Evolutionary conservation across 2,113 vertebrate genomes (phyloP).

Genomic region (Limanda limanda): DNA sequence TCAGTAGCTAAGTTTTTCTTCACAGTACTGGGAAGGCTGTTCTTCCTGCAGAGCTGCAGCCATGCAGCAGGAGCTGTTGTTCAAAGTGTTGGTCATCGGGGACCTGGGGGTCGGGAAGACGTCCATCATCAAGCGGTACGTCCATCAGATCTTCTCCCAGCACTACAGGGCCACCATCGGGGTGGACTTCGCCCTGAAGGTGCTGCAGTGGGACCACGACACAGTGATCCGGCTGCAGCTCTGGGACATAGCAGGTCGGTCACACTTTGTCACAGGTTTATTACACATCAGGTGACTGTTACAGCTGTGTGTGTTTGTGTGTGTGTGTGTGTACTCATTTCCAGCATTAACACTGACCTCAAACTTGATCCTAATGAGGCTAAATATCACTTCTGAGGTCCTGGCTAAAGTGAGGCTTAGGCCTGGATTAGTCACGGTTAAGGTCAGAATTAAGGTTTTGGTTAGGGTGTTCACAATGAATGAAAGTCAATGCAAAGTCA

Average conservation of each 20-base stretch:
- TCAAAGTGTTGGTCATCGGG: slow-evolving; percentile 85
- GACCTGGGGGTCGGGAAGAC: slow-evolving; percentile 85
- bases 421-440: too few species aligned
- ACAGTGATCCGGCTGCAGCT: slow-evolving; percentile 84
- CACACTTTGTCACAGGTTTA: not conserved
- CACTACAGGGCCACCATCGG: slow-evolving; percentile 85
- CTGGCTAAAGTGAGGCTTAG: too few species aligned
- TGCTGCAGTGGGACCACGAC: slow-evolving; percentile 79
- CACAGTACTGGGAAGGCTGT: not conserved
- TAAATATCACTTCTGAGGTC: too few species aligned
- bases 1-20: not conserved
- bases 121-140: slow-evolving; percentile 84
- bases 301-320: not conserved
- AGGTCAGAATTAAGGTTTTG: too few species aligned
- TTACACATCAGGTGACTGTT: not conserved
- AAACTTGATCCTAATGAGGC: too few species aligned
- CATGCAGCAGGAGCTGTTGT: slow-evolving; percentile 83
- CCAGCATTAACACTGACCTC: not conserved
- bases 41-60: slow-evolving; percentile 9
- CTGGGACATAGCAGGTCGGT: slow-evolving; percentile 86
- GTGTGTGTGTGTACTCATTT: not conserved
- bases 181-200: slow-evolving; percentile 85
- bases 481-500: too few species aligned
- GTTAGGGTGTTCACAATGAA: not conserved
- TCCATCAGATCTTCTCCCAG: slow-evolving; percentile 86